Base-by-base conservation (phyloP, 2,888 invertebrate genomes). In the Carabus problematicus region DNA sequence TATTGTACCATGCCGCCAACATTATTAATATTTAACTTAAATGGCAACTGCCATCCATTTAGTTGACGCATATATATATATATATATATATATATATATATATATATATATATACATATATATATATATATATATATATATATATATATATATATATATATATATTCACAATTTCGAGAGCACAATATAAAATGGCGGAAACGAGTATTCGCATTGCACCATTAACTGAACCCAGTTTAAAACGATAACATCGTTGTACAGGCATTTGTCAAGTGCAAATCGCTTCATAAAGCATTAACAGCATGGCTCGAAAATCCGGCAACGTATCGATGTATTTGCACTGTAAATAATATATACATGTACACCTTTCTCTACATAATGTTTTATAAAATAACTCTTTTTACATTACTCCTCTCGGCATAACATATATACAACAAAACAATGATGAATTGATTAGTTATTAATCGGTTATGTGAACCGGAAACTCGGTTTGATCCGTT, bases 11-110 rank as follows among this genome's bases (percentile, higher is more conserved):
- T n/a, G n/a, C n/a, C n/a, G n/a, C n/a, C n/a, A n/a, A n/a, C n/a
- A n/a, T n/a, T n/a, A n/a, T n/a, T n/a, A n/a, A n/a, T n/a, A n/a
- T n/a, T n/a, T n/a, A n/a, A n/a, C n/a, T n/a, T n/a, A n/a, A n/a
- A n/a, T n/a, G n/a, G n/a, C n/a, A 43, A 43, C 11, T 43, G 12
- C 11, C 12, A 43, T 43, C 11, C 3, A 43, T n/a, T 43, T n/a
- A 11, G 12, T 43, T 43, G n/a, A 47, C 14, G 14, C 14, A 47
- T 49, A 63, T 52, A 52, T 49, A 47, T 63, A 63, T 63, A 63
- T 52, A 63, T 49, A 47, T 47, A 47, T 47, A 47, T 6, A 47
- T 47, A 47, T 47, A 47, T 47, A 47, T 47, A 47, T 47, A 47
- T 47, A 47, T 47, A 47, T 47, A 47, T 47, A 47, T 47, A 47